Evolutionary conservation across 53 echinoderm and acorn worm species (phyloP).

Genomic region (Arbacia lixula): DNA sequence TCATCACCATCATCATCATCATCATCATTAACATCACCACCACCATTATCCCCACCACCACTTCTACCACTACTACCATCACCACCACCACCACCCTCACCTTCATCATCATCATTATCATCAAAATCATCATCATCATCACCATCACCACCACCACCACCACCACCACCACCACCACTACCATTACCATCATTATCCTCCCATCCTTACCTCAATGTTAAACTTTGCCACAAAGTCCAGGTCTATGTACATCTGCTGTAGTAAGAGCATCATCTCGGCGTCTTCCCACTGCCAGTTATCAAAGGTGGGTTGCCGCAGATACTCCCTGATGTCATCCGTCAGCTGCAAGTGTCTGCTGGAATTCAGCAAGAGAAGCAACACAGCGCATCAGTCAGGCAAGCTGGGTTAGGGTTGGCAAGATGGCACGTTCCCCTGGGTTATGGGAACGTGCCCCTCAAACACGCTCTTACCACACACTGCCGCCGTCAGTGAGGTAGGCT

Average conservation of each 20-base stretch:
- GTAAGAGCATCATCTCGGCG: constrained; percentile 94
- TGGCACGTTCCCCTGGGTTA: too few species aligned
- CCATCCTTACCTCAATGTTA: constrained; percentile 92
- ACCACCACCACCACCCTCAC: too few species aligned
- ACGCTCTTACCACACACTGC: too few species aligned
- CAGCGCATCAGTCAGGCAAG: constrained; percentile 6
- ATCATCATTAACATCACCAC: too few species aligned
- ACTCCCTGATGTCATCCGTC: constrained; percentile 94
- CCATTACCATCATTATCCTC: too few species aligned
- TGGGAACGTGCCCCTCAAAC: too few species aligned
- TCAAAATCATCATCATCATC: background rate
- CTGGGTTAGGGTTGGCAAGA: too few species aligned
- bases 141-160: background rate
- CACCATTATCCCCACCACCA: too few species aligned
- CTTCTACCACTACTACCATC: too few species aligned
- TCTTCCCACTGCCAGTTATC: constrained; percentile 99
- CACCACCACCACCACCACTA: background rate
- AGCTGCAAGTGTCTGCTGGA: constrained; percentile 88
- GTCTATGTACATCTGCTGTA: constrained; percentile 99
- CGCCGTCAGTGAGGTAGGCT: too few species aligned
- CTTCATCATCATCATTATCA: too few species aligned
- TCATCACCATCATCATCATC: background rate
- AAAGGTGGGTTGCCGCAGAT: constrained; percentile 89
- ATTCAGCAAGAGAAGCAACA: background rate
- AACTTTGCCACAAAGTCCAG: constrained; percentile 92